These are phyloP conservation scores for Cuculus canorus DNA, from an alignment of 2,797 vertebrate species.

Conservation along the genomic window DNA sequence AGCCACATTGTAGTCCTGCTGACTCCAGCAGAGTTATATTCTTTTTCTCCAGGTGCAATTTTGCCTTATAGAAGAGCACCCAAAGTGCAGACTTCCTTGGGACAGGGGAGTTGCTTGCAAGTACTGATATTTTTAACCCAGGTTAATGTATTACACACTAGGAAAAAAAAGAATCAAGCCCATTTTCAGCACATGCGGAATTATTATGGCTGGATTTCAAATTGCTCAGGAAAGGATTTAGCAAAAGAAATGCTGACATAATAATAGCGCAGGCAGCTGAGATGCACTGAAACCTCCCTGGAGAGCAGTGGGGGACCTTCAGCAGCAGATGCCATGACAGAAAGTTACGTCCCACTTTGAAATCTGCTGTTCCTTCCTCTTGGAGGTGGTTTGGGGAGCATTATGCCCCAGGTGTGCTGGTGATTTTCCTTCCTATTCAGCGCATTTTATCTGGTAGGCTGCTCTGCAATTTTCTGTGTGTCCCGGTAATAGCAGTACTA, in stretches of 20 bases:
- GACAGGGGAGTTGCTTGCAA: neutral
- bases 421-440: neutral
- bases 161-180: neutral
- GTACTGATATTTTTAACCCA: neutral
- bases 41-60: neutral
- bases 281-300: constrained; percentile 8
- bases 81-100: neutral
- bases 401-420: neutral
- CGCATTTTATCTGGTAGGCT: neutral
- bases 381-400: neutral
- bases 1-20: neutral
- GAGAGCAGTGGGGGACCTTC: constrained; percentile 11
- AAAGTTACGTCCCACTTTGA: neutral
- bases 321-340: neutral
- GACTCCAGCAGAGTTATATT: neutral
- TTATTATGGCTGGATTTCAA: constrained; percentile 1
- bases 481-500: neutral
- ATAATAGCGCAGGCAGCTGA: neutral
- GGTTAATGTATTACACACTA: neutral
- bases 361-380: neutral
- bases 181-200: neutral
- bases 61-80: neutral
- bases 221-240: constrained; percentile 21
- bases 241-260: constrained; percentile 28
- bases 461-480: constrained; percentile 36